phyloP scores from a whole-genome alignment of 2,797 vertebrate genomes.

The Decapterus maruadsi region DNA sequence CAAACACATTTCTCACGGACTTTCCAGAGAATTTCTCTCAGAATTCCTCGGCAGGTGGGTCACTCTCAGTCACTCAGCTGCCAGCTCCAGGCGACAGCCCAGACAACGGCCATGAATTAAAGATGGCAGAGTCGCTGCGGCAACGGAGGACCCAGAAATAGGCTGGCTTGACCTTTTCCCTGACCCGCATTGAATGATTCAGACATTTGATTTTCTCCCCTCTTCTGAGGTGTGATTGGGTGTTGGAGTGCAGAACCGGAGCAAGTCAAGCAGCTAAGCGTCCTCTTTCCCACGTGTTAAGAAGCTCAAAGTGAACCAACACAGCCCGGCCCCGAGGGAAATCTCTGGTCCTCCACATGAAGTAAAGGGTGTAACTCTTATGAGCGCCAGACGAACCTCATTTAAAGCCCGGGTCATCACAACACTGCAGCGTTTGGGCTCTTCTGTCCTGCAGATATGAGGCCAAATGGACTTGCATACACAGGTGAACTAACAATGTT shows the following conservation, averaged over 20 bases:
- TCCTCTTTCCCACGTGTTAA: constrained; percentile 34
- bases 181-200: constrained; percentile 74
- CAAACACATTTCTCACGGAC: constrained; percentile 56
- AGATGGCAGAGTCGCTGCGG: constrained; percentile 73
- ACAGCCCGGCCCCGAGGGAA: constrained; percentile 44
- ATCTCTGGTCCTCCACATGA: constrained; percentile 45
- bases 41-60: constrained; percentile 66
- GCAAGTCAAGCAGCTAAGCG: constrained; percentile 51
- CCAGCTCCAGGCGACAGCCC: constrained; percentile 70
- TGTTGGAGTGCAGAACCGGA: constrained; percentile 53
- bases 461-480: constrained; percentile 3
- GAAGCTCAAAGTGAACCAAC: constrained; percentile 46
- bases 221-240: constrained; percentile 66
- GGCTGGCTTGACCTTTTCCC: constrained; percentile 76
- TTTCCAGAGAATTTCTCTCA: constrained; percentile 51
- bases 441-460: constrained; percentile 11
- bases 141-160: constrained; percentile 74
- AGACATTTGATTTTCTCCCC: constrained; percentile 74
- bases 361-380: constrained; percentile 50
- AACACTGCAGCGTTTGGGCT: background rate
- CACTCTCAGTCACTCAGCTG: constrained; percentile 71
- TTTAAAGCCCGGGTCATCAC: constrained; percentile 40
- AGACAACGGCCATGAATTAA: constrained; percentile 80
- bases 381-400: constrained; percentile 29
- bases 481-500: background rate